Evolutionary conservation across 1,140 invertebrate genomes (phyloP).

Genomic region (Cyclargus thomasi): DNA sequence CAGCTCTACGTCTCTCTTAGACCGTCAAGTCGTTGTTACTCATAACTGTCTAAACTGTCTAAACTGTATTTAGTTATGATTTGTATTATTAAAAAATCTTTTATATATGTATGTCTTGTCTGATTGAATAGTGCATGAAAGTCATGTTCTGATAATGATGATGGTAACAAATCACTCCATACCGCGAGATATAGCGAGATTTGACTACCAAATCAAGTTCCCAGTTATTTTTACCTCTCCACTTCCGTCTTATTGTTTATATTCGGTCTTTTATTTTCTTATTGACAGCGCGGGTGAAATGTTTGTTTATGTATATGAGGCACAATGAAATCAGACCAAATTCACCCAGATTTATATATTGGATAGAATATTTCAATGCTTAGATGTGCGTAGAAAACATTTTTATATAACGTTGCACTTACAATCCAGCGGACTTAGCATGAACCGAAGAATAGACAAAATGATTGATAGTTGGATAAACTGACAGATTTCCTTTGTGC

Average conservation of each 20-base stretch:
- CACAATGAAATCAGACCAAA: constrained; percentile 20
- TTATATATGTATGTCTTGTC: too few relatives aligned
- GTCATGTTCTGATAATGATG: constrained; percentile 3
- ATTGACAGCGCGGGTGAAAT: constrained; percentile 47
- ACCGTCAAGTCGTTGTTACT: too few relatives aligned
- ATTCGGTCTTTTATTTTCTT: constrained; percentile 66
- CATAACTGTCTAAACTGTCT: too few relatives aligned
- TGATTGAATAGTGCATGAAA: background rate
- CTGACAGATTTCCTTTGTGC: too few relatives aligned
- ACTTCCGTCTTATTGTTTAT: constrained; percentile 72
- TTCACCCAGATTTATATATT: constrained; percentile 18
- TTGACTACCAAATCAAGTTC: constrained; percentile 74
- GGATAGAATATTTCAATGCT: background rate
- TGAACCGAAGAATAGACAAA: too few relatives aligned
- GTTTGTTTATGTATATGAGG: constrained; percentile 63
- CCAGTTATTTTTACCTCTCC: constrained; percentile 64
- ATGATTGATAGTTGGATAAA: too few relatives aligned
- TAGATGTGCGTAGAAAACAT: background rate
- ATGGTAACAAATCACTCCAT: background rate
- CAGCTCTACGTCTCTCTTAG: too few relatives aligned
- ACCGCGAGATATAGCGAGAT: constrained; percentile 43
- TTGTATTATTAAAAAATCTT: too few relatives aligned
- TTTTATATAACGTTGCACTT: too few relatives aligned
- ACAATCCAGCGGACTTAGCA: too few relatives aligned
- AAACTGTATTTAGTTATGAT: too few relatives aligned